Conservation (phyloP, 2,888 invertebrate species). For the Lutraria lutraria region DNA sequence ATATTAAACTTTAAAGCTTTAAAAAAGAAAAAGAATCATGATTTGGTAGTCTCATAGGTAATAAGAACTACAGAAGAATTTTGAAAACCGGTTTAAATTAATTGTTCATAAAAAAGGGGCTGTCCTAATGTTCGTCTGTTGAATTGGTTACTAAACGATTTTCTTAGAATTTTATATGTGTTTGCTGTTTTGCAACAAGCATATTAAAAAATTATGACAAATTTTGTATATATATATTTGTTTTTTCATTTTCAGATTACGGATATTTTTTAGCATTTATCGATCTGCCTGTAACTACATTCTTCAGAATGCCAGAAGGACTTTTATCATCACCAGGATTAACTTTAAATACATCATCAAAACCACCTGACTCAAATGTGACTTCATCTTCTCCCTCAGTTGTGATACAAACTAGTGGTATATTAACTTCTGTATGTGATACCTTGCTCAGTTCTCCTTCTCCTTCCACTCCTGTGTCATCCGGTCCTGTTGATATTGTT, state of each 20-base stretch:
- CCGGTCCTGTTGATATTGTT: conserved; percentile 11
- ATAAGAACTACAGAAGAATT: too few species aligned
- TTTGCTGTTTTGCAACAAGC: too few species aligned
- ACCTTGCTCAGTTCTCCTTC: background rate
- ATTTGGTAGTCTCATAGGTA: too few species aligned
- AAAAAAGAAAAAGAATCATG: too few species aligned
- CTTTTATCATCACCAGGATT: conserved; percentile 23
- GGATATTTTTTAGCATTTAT: background rate
- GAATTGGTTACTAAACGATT: too few species aligned
- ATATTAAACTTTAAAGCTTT: too few species aligned
- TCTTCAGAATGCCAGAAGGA: conserved; percentile 29
- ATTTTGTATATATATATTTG: background rate
- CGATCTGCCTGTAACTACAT: background rate
- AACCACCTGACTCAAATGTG: background rate
- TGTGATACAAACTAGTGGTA: background rate
- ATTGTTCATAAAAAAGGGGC: too few species aligned
- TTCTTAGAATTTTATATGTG: too few species aligned
- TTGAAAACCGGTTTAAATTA: too few species aligned
- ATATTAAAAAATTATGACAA: background rate
- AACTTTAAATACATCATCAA: background rate
- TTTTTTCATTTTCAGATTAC: conserved; percentile 29
- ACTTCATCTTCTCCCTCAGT: background rate
- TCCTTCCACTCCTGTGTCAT: background rate
- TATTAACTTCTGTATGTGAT: conserved; percentile 28
- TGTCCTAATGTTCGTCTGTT: too few species aligned